Conservation (phyloP, 2,888 invertebrate genomes). For the Euzetes globulus region DNA sequence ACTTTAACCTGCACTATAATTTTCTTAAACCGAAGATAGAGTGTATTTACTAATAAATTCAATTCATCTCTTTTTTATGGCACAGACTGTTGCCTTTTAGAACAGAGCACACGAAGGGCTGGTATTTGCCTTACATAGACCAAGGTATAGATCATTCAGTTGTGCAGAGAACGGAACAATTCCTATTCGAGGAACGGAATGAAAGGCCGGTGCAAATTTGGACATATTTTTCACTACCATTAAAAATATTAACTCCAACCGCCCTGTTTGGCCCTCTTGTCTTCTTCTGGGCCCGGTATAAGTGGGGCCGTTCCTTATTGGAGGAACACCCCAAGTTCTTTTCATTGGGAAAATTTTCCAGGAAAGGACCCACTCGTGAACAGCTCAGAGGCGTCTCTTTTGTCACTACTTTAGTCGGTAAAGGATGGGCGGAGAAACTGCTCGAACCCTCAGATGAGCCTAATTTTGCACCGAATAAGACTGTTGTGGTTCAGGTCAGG, state of each 20-base stretch:
- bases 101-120: constrained; percentile 45
- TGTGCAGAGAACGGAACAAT: constrained; percentile 70
- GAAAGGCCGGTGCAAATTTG: constrained; percentile 62
- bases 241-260: neutral
- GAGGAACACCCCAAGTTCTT: constrained; percentile 60
- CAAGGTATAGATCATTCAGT: constrained; percentile 74
- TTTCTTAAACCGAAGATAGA: no score
- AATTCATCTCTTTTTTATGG: no score
- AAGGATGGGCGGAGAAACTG: constrained; percentile 64
- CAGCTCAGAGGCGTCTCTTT: constrained; percentile 58
- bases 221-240: constrained; percentile 31
- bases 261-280: neutral
- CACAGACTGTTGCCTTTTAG: neutral
- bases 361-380: constrained; percentile 52
- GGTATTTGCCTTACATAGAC: constrained; percentile 72
- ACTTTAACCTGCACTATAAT: no score
- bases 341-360: constrained; percentile 62
- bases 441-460: neutral
- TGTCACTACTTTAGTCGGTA: constrained; percentile 52
- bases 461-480: constrained; percentile 48
- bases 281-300: neutral
- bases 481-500: constrained; percentile 45
- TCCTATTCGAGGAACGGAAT: constrained; percentile 60
- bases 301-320: constrained; percentile 23
- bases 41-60: no score